These are phyloP conservation scores for Hafferia zeledoni DNA, from an alignment of 2,797 vertebrate species.

Conservation along the genomic window DNA sequence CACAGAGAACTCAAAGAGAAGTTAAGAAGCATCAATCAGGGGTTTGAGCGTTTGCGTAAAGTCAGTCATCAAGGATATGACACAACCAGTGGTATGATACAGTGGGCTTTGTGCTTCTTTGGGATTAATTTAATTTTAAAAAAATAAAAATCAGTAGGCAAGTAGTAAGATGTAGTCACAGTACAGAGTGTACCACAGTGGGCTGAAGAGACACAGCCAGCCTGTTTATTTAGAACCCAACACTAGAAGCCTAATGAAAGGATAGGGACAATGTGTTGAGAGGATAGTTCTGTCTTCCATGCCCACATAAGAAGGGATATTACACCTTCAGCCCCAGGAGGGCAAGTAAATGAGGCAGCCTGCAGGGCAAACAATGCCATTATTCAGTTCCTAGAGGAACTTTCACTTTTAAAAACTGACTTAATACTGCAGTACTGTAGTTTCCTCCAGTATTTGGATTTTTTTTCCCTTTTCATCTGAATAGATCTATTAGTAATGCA, in stretches of 20 bases:
- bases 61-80: slow-evolving; percentile 92
- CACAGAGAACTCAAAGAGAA: slow-evolving; percentile 90
- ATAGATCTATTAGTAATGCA: not conserved
- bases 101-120: not conserved
- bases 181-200: not conserved
- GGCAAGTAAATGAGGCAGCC: not conserved
- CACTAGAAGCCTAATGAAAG: not conserved
- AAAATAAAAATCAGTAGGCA: not conserved
- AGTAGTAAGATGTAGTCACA: not conserved
- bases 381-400: not conserved
- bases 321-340: not conserved
- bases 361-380: not conserved
- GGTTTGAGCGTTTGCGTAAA: slow-evolving; percentile 89
- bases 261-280: not conserved
- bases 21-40: slow-evolving; percentile 89
- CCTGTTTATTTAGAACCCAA: not conserved
- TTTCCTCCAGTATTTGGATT: not conserved
- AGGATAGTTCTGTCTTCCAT: not conserved
- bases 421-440: not conserved
- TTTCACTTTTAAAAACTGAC: not conserved
- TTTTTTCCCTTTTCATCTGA: not conserved
- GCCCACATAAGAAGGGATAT: not conserved
- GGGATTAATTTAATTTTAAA: not conserved
- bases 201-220: not conserved
- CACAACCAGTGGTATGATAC: slow-evolving; percentile 81